Percentiles rank a stretch among this genome's conserved stretches.
phyloP scores from a whole-genome alignment of 2,113 vertebrate species.

The Amphiprion percula region DNA sequence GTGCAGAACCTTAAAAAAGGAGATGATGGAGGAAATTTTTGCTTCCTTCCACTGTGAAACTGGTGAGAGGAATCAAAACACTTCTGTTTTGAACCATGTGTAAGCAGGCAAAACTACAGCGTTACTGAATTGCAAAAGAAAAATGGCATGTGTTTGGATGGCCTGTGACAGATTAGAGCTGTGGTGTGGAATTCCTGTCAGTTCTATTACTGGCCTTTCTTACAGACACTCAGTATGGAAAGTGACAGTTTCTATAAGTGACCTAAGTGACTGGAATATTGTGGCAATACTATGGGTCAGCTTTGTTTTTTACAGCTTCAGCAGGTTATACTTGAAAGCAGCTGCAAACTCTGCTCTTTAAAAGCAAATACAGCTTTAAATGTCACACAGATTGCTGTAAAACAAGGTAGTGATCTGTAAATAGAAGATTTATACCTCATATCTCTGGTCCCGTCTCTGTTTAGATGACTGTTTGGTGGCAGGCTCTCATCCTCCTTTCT shows the following conservation, averaged over 20 bases:
- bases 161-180: background rate
- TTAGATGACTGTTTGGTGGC: constrained; percentile 75
- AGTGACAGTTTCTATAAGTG: constrained; percentile 14
- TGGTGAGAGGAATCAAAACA: constrained; percentile 24
- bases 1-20: background rate
- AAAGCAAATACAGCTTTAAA: too few relatives aligned
- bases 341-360: background rate
- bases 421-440: background rate
- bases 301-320: fast-evolving
- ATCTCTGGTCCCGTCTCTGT: constrained; percentile 19
- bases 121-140: constrained; percentile 8
- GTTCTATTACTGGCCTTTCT: constrained; percentile 30
- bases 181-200: constrained; percentile 17
- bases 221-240: background rate
- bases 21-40: too few relatives aligned
- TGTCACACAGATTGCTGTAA: background rate
- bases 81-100: constrained; percentile 14
- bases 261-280: background rate
- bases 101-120: background rate
- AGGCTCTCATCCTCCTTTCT: constrained; percentile 52
- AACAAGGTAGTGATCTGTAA: background rate
- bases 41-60: constrained; percentile 32
- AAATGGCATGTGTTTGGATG: constrained; percentile 2
- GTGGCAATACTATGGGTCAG: background rate
- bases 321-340: background rate